Evolutionary conservation across 2,888 invertebrate species (phyloP).

Genomic region (Entomobrya multifasciata): DNA sequence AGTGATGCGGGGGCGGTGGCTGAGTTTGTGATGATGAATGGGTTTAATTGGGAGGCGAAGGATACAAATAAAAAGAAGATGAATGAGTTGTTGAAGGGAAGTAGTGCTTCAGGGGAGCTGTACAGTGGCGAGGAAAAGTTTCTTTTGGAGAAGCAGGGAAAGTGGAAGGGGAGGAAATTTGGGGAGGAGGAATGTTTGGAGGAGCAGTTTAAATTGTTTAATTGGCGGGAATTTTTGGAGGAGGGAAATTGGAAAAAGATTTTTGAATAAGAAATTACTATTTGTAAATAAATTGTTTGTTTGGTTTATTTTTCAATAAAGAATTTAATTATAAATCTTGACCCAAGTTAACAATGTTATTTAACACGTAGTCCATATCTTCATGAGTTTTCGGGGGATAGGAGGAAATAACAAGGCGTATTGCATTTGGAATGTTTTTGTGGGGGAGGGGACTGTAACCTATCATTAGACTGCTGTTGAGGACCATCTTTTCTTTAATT

Average conservation of each 20-base stretch:
- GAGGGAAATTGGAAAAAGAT: conserved; percentile 65
- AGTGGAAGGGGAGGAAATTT: conserved; percentile 69
- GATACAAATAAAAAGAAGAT: conserved; percentile 71
- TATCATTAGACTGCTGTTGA: conserved; percentile 87
- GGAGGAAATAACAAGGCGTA: conserved; percentile 88
- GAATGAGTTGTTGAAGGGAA: conserved; percentile 64
- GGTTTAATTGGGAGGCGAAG: conserved; percentile 70
- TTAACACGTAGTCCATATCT: conserved; percentile 86
- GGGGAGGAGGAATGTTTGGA: conserved; percentile 56
- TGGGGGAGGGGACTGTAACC: conserved; percentile 87
- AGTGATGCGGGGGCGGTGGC: conserved; percentile 52
- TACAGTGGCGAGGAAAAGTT: conserved; percentile 69
- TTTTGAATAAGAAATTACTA: conserved; percentile 35
- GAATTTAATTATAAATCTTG: conserved; percentile 80
- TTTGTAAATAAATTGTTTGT: conserved; percentile 1
- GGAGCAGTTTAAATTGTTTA: conserved; percentile 52
- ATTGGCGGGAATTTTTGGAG: conserved; percentile 58
- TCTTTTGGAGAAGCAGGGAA: conserved; percentile 61
- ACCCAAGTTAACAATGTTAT: conserved; percentile 86
- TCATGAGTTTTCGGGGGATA: conserved; percentile 85
- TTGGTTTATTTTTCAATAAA: neutral
- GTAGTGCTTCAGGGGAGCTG: conserved; percentile 61
- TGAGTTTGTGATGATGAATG: conserved; percentile 56
- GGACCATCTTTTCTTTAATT: conserved; percentile 87
- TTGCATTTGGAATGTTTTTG: conserved; percentile 87